These are phyloP conservation scores for Leucopsar rothschildi DNA, from an alignment of 2,113 vertebrate genomes.

Conservation along the genomic window DNA sequence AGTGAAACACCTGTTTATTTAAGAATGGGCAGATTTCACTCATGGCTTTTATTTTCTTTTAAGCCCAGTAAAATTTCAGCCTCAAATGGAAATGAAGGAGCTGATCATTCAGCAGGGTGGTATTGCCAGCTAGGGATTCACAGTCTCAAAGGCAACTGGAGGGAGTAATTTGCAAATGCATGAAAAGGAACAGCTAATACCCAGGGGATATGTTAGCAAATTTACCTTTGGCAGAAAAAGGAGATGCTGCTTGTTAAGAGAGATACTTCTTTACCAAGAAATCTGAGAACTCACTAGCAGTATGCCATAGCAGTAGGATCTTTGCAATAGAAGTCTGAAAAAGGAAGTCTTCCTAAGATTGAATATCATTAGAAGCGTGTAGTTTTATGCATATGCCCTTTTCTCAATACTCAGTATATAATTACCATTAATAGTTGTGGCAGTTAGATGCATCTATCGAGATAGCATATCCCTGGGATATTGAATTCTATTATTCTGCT, in stretches of 20 bases:
- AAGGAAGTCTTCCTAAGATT: not conserved
- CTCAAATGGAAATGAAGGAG: not conserved
- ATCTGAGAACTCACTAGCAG: not conserved
- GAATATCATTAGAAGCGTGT: not conserved
- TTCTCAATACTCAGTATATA: not conserved
- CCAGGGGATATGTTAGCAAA: not conserved
- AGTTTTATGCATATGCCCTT: not conserved
- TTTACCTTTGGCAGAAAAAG: not conserved
- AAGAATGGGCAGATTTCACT: not conserved
- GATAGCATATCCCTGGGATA: not conserved
- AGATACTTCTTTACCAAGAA: not conserved
- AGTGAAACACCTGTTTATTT: not conserved
- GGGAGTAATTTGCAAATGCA: not conserved
- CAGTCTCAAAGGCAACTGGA: not conserved
- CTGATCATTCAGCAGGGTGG: not conserved
- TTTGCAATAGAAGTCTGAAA: not conserved
- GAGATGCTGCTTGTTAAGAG: not conserved
- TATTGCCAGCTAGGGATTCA: not conserved
- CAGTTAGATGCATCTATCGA: slow-evolving; percentile 27
- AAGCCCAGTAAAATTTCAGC: not conserved
- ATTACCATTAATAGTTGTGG: not conserved
- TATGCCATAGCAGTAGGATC: not conserved
- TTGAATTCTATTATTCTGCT: slow-evolving; percentile 22
- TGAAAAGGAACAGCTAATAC: not conserved
- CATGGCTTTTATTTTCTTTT: not conserved